Base-by-base conservation (phyloP, 2,888 invertebrate genomes). In the Caenorhabditis sp. region DNA sequence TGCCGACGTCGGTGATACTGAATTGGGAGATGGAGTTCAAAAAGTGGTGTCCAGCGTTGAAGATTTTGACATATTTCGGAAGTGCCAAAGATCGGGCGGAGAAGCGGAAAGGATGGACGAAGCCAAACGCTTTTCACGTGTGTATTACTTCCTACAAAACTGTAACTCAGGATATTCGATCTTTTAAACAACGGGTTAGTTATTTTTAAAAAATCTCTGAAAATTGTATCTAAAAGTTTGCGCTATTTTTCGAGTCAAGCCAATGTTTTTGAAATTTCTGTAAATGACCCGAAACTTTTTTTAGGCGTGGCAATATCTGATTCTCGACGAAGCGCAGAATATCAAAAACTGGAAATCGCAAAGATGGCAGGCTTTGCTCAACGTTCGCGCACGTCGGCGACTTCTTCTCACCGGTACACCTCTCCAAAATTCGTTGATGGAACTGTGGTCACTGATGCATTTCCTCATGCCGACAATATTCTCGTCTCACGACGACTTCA, bases 21-120 rank as follows among this genome's bases (percentile, higher is more conserved):
- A 99, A 99, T 90, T 99, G 99, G 99, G 99, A 99, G 90, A 95
- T 97, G 94, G 99, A 99, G 90, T 94, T 96, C 88, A 97, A 99
- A 89, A 97, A 97, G 89, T 99, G 99, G 99, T 97, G 97, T 89
- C 99, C 99, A 0, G 95, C 94, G 62, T 95, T 99, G 89, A 99
- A 99, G 91, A 95, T 99, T 86, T 91, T 99, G 81, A 97, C 97
- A 0, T 99, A 99, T 89, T 99, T 96, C 88, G 99, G 99, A 57
- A 92, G 93, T 36, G 94, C 94, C 85, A 97, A 97, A 88, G 99
- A 99, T 89, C 91, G 99, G 43, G 89, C 89, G 60, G 85, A 88
- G 66, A 91, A 91, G 77, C 78, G 90, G 82, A 88, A 88, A 83
- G 91, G 99, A 53, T 99, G 99, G 99, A 96, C 97, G 17, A 97